These are phyloP conservation scores for Cryptoprocta ferox DNA, from an alignment of 2,797 vertebrate genomes.

Conservation along the genomic window DNA sequence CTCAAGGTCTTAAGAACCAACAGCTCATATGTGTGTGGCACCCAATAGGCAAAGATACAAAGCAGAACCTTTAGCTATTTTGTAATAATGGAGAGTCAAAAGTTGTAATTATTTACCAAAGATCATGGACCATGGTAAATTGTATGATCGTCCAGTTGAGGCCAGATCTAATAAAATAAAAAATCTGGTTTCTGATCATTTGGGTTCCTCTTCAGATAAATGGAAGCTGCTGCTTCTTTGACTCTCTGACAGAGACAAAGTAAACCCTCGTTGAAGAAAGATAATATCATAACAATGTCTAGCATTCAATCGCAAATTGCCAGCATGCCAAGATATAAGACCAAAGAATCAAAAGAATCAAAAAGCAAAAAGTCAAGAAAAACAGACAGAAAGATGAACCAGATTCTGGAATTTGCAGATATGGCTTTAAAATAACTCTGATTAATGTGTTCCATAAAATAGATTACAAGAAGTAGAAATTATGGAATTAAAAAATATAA, in stretches of 20 bases:
- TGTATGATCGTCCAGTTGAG: background rate
- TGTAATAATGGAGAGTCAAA: background rate
- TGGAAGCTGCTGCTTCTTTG: background rate
- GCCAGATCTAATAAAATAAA: background rate
- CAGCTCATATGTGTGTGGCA: background rate
- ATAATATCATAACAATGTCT: background rate
- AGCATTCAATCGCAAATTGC: background rate
- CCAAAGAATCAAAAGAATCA: background rate
- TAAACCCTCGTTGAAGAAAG: background rate
- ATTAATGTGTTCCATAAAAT: background rate
- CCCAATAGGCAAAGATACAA: background rate
- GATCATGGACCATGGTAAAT: background rate
- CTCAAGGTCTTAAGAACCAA: background rate
- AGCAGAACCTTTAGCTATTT: background rate
- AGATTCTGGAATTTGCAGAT: background rate
- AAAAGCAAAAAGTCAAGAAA: background rate
- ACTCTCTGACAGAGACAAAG: background rate
- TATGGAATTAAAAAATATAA: background rate
- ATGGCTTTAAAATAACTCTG: background rate
- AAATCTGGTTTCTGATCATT: background rate
- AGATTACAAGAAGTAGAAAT: background rate
- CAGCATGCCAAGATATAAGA: background rate
- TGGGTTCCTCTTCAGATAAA: background rate
- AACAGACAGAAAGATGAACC: background rate
- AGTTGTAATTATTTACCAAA: background rate